Evolutionary conservation across 35 echinoderm and acorn worm genomes (phyloP).

Genomic region (Amphiura filiformis): DNA sequence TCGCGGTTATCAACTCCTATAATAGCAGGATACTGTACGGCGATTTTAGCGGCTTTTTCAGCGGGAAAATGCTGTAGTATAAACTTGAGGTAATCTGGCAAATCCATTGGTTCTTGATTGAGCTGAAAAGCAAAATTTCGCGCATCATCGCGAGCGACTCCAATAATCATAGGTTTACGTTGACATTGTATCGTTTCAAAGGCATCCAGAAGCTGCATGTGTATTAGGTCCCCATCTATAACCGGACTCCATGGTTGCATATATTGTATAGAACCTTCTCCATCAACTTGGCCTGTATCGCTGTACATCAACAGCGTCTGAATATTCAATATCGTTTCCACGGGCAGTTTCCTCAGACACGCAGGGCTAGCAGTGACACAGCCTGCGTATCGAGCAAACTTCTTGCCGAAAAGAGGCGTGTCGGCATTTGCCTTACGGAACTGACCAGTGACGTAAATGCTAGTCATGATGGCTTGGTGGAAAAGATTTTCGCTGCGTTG

Average conservation of each 20-base stretch:
- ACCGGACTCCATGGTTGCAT: neutral
- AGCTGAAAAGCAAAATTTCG: constrained; percentile 20
- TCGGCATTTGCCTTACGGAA: constrained; percentile 27
- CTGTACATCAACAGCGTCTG: neutral
- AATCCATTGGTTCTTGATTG: neutral
- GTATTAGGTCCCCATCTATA: neutral
- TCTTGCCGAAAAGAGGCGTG: neutral
- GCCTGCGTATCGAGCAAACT: neutral
- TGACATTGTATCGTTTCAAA: neutral
- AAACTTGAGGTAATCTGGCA: neutral
- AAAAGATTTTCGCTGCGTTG: constrained; percentile 9
- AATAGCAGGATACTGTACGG: neutral
- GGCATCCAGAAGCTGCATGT: constrained; percentile 3
- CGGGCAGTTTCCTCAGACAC: neutral
- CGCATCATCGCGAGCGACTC: constrained; percentile 31
- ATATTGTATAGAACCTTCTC: neutral
- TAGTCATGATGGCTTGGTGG: constrained; percentile 46
- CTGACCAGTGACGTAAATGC: constrained; percentile 37
- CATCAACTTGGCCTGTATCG: neutral
- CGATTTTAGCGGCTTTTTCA: neutral
- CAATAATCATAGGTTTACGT: constrained; percentile 53
- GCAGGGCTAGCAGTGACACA: neutral
- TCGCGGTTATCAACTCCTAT: neutral
- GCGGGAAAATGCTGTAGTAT: neutral
- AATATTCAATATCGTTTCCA: neutral